phyloP scores from a whole-genome alignment of 2,113 vertebrate genomes.

The Eublepharis macularius region DNA sequence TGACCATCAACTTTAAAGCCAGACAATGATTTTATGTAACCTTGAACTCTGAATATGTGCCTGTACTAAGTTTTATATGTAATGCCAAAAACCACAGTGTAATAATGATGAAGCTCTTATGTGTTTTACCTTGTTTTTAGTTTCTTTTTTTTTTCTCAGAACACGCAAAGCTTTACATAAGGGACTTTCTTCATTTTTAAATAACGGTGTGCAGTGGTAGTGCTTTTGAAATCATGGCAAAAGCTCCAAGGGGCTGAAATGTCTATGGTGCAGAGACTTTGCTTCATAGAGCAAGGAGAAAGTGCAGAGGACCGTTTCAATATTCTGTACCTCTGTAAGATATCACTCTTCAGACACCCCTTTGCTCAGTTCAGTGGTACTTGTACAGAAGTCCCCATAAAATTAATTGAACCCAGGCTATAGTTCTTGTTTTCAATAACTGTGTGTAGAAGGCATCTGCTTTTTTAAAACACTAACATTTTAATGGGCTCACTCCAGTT shows the following conservation, averaged over 20 bases:
- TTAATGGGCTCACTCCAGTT: not conserved
- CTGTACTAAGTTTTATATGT: constrained; percentile 33
- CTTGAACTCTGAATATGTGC: not conserved
- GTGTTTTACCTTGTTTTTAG: constrained; percentile 34
- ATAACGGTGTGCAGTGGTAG: constrained; percentile 12
- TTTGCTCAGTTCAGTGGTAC: too few species aligned
- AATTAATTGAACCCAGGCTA: not conserved
- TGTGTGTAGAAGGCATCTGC: not conserved
- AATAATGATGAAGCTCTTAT: constrained; percentile 27
- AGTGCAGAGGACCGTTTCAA: not conserved
- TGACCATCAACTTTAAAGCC: not conserved
- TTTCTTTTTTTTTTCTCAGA: not conserved
- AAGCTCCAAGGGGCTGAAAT: not conserved
- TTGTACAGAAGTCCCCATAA: not conserved
- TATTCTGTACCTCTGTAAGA: not conserved
- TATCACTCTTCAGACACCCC: not conserved
- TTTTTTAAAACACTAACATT: not conserved
- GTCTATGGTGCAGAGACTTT: not conserved
- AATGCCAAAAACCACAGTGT: constrained; percentile 17
- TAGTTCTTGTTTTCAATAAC: not conserved
- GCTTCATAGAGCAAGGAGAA: not conserved
- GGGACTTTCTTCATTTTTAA: not conserved
- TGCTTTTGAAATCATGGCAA: not conserved
- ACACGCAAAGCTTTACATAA: constrained; percentile 16
- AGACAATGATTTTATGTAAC: not conserved